Evolutionary conservation across 2,888 invertebrate species (phyloP).

Genomic region (Strigamia transsilvanica): DNA sequence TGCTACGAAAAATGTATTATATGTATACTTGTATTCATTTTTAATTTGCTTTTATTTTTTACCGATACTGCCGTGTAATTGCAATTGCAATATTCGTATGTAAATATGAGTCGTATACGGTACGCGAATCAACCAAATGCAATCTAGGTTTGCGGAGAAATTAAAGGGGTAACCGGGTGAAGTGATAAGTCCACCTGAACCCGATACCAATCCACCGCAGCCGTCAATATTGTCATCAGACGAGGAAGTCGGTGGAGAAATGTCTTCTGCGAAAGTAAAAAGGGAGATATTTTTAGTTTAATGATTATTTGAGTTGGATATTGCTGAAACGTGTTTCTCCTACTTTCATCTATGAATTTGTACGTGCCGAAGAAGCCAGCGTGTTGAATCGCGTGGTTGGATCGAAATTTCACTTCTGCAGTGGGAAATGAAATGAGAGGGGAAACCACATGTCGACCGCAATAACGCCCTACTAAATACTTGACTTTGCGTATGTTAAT

Average conservation of each 20-base stretch:
- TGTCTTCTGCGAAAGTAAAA: conserved; percentile 57
- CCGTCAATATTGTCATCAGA: conserved; percentile 54
- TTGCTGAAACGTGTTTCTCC: conserved; percentile 46
- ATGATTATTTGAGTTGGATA: too few relatives aligned
- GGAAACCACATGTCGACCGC: conserved; percentile 60
- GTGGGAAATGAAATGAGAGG: conserved; percentile 61
- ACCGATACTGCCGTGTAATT: conserved; percentile 63
- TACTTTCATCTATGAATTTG: conserved; percentile 62
- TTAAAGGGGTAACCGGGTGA: conserved; percentile 65
- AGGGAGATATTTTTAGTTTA: not conserved
- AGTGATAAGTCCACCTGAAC: conserved; percentile 63
- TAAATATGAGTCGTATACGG: conserved; percentile 63
- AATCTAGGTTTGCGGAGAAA: conserved; percentile 64
- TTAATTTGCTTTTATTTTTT: too few relatives aligned
- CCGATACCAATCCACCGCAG: conserved; percentile 61
- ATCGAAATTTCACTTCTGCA: conserved; percentile 61
- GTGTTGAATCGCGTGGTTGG: conserved; percentile 61
- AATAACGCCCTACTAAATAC: conserved; percentile 61
- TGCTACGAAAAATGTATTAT: conserved; percentile 58
- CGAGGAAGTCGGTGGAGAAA: conserved; percentile 60
- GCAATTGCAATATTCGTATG: conserved; percentile 63
- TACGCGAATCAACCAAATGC: conserved; percentile 66
- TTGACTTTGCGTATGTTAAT: conserved; percentile 60
- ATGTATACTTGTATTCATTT: too few relatives aligned
- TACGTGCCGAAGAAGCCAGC: conserved; percentile 62